Evolutionary conservation across 1,140 invertebrate species (phyloP).

Genomic region (Aphelinus atriplicis): DNA sequence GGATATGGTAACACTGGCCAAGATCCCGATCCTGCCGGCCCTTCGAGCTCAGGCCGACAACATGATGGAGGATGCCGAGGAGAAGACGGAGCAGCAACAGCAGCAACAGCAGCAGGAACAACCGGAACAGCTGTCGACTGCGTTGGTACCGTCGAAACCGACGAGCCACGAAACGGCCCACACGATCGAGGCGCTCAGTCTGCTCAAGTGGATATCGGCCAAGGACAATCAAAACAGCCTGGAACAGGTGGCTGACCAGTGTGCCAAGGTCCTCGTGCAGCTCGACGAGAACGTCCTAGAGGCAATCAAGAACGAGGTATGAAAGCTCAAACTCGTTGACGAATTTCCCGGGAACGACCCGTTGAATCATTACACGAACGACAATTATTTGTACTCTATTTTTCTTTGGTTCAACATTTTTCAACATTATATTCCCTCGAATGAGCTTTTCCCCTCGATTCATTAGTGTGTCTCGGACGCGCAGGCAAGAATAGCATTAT

Average conservation of each 20-base stretch:
- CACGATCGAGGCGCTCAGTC: conserved; percentile 58
- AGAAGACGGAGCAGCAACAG: conserved; percentile 47
- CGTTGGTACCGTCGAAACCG: conserved; percentile 47
- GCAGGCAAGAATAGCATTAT: no score
- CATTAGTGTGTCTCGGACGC: no score
- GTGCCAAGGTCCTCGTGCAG: conserved; percentile 75
- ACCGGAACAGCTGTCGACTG: conserved; percentile 18
- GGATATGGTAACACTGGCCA: conserved; percentile 78
- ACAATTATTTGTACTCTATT: no score
- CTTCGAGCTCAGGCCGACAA: conserved; percentile 73
- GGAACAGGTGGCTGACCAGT: conserved; percentile 82
- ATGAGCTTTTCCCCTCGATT: no score
- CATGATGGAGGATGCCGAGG: conserved; percentile 63
- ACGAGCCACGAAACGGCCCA: conserved; percentile 40
- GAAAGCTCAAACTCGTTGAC: no score
- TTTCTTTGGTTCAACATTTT: no score
- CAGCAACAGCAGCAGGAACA: background rate
- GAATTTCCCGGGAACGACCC: no score
- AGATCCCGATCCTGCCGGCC: conserved; percentile 85
- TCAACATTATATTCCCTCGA: no score
- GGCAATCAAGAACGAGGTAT: conserved; percentile 70
- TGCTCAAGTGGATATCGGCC: conserved; percentile 85
- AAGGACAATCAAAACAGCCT: conserved; percentile 82
- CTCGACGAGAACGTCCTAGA: conserved; percentile 72
- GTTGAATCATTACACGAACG: no score